Percentiles rank a stretch among this genome's conserved stretches.
Conservation (phyloP, 2,888 invertebrate species). For the Xanthia icteritia region DNA sequence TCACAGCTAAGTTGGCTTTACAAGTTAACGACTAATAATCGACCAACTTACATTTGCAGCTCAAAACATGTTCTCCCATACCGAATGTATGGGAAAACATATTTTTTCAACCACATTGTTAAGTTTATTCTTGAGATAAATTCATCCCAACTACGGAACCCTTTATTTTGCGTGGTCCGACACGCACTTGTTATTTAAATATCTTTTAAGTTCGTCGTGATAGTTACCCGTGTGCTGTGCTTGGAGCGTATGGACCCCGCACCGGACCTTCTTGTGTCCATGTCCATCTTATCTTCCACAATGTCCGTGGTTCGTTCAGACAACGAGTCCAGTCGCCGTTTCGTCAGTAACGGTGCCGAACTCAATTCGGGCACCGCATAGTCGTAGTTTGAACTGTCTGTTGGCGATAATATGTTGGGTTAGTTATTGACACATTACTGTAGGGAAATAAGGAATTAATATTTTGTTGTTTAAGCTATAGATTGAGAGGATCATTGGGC, state of each 20-base stretch:
- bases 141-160: no score
- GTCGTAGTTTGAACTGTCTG: slow-evolving; percentile 93
- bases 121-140: no score
- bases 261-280: slow-evolving; percentile 73
- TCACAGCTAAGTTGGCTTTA: no score
- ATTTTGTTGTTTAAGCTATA: neutral
- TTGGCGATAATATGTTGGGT: slow-evolving; percentile 17
- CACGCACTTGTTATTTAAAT: no score
- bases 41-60: no score
- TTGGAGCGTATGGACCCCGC: slow-evolving; percentile 77
- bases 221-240: slow-evolving; percentile 75
- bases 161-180: no score
- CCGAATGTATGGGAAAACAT: no score
- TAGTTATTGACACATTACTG: neutral
- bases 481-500: neutral
- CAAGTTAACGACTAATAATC: no score
- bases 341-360: slow-evolving; percentile 92
- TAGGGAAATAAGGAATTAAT: neutral
- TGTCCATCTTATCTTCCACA: slow-evolving; percentile 71
- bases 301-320: slow-evolving; percentile 78
- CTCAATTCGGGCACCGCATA: slow-evolving; percentile 95
- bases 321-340: slow-evolving; percentile 78
- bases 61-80: no score
- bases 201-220: no score
- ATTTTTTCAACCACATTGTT: no score